These are phyloP conservation scores for Urosaurus nigricauda DNA, from an alignment of 2,797 vertebrate genomes.

Conservation along the genomic window DNA sequence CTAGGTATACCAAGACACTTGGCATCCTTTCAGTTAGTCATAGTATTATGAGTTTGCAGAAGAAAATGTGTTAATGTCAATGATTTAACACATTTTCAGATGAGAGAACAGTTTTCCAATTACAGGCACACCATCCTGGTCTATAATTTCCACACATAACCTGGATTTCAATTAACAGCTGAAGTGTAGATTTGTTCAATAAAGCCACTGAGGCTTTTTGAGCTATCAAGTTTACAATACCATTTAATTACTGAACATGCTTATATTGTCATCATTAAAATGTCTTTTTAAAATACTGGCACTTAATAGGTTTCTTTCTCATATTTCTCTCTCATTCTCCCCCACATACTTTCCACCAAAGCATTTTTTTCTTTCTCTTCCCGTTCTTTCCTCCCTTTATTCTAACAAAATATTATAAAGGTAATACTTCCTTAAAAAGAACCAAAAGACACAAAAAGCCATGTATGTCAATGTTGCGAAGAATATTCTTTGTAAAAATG, in stretches of 20 bases:
- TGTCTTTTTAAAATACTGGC: background rate
- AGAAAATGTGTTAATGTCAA: background rate
- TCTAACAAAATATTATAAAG: background rate
- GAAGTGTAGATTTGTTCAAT: background rate
- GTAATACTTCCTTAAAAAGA: background rate
- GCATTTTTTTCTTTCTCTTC: background rate
- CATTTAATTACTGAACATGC: background rate
- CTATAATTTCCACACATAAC: background rate
- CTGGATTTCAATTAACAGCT: background rate
- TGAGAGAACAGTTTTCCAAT: background rate
- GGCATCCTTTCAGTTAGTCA: background rate
- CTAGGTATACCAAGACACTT: background rate
- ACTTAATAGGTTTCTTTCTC: background rate
- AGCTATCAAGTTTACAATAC: background rate
- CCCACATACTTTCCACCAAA: background rate
- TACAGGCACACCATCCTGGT: background rate
- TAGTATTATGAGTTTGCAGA: constrained; percentile 14
- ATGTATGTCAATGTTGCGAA: background rate
- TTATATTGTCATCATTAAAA: background rate
- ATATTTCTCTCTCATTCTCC: background rate
- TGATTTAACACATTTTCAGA: background rate
- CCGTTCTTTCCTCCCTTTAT: background rate
- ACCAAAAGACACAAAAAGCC: background rate
- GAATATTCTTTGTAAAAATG: background rate
- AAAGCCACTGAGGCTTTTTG: background rate